phyloP scores from a whole-genome alignment of 2,888 invertebrate genomes.

The Synergus umbraculus region DNA sequence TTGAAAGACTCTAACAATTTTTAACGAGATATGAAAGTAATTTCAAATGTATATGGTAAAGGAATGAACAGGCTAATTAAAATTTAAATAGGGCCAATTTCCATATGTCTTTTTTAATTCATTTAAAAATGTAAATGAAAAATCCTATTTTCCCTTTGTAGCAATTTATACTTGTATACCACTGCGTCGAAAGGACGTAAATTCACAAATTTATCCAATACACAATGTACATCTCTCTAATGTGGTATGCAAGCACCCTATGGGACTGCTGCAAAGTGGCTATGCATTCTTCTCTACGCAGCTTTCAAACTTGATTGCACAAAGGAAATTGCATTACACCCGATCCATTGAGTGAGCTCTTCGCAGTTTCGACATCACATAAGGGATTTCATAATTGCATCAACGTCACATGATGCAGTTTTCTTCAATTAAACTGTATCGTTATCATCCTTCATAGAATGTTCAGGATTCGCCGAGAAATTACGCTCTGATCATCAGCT shows the following conservation, averaged over 20 bases:
- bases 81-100: too few species aligned
- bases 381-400: conserved; percentile 27
- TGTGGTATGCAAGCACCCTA: neutral
- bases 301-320: conserved; percentile 35
- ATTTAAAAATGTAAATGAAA: neutral
- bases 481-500: conserved; percentile 46
- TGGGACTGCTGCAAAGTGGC: conserved; percentile 4
- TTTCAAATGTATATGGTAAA: too few species aligned
- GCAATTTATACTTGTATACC: neutral
- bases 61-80: too few species aligned
- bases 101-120: neutral
- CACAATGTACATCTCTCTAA: neutral
- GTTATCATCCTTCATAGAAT: neutral
- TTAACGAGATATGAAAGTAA: too few species aligned
- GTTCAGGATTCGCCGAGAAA: neutral
- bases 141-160: neutral
- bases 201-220: neutral
- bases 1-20: too few species aligned
- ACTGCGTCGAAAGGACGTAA: neutral
- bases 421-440: conserved; percentile 21
- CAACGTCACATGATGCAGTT: conserved; percentile 17
- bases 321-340: conserved; percentile 39
- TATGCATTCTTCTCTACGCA: conserved; percentile 35
- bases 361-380: conserved; percentile 20
- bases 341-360: conserved; percentile 31